Conservation (phyloP, 2,888 invertebrate genomes). For the Anoplius nigerrimus region DNA sequence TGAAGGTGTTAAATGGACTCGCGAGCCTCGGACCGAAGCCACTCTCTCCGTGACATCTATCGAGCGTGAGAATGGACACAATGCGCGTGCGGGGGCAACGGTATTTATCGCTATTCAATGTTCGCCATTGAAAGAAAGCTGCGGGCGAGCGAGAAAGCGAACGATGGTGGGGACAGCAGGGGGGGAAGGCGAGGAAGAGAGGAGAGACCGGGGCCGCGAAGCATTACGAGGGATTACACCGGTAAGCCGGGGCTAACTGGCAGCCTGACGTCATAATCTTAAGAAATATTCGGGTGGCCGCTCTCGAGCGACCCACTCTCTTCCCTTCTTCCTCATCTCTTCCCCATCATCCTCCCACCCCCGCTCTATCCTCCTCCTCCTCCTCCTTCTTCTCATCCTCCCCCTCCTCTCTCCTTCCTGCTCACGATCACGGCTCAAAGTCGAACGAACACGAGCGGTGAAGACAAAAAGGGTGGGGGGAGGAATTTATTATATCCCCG, state of each 20-base stretch:
- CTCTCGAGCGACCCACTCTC: constrained; percentile 45
- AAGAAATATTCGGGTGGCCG: constrained; percentile 70
- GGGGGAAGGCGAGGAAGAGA: neutral
- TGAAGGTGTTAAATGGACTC: no score
- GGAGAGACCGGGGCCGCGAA: constrained; percentile 38
- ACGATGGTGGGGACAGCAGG: constrained; percentile 22
- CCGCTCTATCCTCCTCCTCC: constrained; percentile 15
- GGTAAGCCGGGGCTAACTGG: constrained; percentile 72
- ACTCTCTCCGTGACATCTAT: constrained; percentile 6
- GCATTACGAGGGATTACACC: constrained; percentile 74
- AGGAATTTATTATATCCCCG: constrained; percentile 50
- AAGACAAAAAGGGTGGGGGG: constrained; percentile 17
- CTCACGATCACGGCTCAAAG: neutral
- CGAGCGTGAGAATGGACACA: constrained; percentile 12
- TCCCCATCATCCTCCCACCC: constrained; percentile 11
- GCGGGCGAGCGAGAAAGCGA: constrained; percentile 18
- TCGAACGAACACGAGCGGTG: constrained; percentile 23
- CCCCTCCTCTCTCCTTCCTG: constrained; percentile 6
- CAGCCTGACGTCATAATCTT: constrained; percentile 74
- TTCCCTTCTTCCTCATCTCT: constrained; percentile 30
- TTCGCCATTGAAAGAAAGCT: constrained; percentile 27
- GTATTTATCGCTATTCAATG: constrained; percentile 29
- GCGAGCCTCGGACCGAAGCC: neutral
- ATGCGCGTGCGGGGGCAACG: constrained; percentile 20
- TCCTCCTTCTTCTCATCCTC: constrained; percentile 13